These are phyloP conservation scores for Nycticryphes semicollaris DNA, from an alignment of 2,113 vertebrate genomes.

Conservation along the genomic window DNA sequence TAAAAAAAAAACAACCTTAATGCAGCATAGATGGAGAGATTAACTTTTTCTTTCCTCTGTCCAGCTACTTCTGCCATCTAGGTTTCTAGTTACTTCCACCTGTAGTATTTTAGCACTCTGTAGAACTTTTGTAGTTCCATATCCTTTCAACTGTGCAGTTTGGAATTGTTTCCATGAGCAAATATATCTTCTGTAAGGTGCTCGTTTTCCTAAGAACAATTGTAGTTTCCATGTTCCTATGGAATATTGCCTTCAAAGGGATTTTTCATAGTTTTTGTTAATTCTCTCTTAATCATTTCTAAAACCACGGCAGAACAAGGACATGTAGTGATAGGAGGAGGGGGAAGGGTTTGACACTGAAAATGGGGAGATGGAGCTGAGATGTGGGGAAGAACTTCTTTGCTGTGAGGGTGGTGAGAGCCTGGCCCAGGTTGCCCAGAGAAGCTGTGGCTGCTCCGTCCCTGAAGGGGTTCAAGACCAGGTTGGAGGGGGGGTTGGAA, in stretches of 20 bases:
- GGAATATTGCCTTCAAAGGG: background rate
- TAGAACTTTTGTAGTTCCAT: background rate
- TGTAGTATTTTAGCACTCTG: background rate
- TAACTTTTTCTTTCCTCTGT: background rate
- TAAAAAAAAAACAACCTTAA: background rate
- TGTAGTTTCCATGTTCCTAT: background rate
- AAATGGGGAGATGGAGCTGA: background rate
- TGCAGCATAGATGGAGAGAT: background rate
- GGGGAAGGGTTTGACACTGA: background rate
- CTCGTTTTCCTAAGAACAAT: background rate
- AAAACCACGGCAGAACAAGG: background rate
- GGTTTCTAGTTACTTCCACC: background rate
- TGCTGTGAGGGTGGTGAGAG: background rate
- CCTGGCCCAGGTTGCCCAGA: background rate
- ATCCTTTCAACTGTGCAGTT: background rate
- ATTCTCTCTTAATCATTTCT: background rate
- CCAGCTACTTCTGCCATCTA: background rate
- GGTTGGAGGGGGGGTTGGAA: too few relatives aligned
- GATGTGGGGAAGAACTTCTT: background rate
- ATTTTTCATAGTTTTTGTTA: background rate
- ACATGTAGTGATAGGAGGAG: background rate
- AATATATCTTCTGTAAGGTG: background rate
- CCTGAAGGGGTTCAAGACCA: too few relatives aligned
- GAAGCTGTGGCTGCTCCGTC: background rate
- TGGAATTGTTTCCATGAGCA: background rate